Evolutionary conservation across 2,113 vertebrate genomes (phyloP).

Genomic region (Channa argus): DNA sequence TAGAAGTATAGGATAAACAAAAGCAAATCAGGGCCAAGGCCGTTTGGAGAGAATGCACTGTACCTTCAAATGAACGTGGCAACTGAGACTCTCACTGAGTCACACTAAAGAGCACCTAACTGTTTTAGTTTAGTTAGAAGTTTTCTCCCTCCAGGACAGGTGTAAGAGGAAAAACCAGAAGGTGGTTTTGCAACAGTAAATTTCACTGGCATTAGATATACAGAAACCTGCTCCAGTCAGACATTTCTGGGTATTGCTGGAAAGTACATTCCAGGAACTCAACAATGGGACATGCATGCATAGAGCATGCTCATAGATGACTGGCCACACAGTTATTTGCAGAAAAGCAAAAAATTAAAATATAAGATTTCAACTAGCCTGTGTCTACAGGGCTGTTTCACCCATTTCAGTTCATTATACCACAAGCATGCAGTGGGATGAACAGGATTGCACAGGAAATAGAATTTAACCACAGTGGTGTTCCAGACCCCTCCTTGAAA

Average conservation of each 20-base stretch:
- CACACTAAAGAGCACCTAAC: constrained; percentile 61
- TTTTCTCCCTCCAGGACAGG: constrained; percentile 23
- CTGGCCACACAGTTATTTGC: background rate
- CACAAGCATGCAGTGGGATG: constrained; percentile 70
- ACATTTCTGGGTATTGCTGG: background rate
- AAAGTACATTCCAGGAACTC: no score
- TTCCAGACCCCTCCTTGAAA: constrained; percentile 55
- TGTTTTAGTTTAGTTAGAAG: constrained; percentile 74
- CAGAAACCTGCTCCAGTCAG: constrained; percentile 34
- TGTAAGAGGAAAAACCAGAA: constrained; percentile 11
- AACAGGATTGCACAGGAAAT: constrained; percentile 63
- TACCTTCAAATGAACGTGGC: no score
- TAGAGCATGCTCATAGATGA: no score
- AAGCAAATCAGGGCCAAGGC: constrained; percentile 47
- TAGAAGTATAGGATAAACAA: constrained; percentile 53
- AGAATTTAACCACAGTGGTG: constrained; percentile 55
- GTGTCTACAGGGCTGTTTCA: constrained; percentile 18
- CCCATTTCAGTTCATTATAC: constrained; percentile 37
- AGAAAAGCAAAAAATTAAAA: constrained; percentile 14
- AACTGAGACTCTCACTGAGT: constrained; percentile 27
- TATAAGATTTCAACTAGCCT: background rate
- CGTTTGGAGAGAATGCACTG: background rate
- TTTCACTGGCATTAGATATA: constrained; percentile 22
- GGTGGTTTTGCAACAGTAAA: constrained; percentile 13
- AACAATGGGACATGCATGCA: no score